Conservation (phyloP, 2,113 vertebrate species). For the Shinisaurus crocodilurus region DNA sequence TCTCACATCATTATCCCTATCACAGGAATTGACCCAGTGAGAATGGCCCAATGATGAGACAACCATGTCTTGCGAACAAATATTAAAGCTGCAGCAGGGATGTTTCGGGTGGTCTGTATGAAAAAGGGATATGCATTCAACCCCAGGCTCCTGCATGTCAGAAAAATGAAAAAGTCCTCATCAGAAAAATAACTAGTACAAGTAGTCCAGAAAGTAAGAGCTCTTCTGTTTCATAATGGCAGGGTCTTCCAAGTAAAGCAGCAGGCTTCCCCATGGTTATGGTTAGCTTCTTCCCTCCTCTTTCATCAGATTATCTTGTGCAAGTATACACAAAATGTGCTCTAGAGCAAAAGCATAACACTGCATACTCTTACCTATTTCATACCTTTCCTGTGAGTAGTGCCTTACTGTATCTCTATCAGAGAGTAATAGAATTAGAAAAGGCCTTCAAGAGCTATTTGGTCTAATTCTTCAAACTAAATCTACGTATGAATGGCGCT, state of each 20-base stretch:
- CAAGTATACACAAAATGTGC: background rate
- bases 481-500: background rate
- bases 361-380: background rate
- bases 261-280: too few species aligned
- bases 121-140: background rate
- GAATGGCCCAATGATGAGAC: background rate
- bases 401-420: background rate
- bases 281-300: background rate
- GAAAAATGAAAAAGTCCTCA: background rate
- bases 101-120: background rate
- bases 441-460: background rate
- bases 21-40: background rate
- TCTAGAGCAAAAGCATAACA: background rate
- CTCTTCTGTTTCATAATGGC: too few species aligned
- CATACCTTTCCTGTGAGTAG: background rate
- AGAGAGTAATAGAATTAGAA: background rate
- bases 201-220: background rate
- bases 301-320: background rate
- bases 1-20: background rate
- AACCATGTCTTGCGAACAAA: background rate
- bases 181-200: background rate
- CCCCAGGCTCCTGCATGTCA: background rate
- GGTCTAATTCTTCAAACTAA: background rate
- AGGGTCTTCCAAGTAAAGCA: too few species aligned
- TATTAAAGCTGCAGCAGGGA: background rate